Evolutionary conservation across 2,888 invertebrate genomes (phyloP), one percentile per base, ranked within the genome.

Genomic region (Cephus pygmeus): DNA sequence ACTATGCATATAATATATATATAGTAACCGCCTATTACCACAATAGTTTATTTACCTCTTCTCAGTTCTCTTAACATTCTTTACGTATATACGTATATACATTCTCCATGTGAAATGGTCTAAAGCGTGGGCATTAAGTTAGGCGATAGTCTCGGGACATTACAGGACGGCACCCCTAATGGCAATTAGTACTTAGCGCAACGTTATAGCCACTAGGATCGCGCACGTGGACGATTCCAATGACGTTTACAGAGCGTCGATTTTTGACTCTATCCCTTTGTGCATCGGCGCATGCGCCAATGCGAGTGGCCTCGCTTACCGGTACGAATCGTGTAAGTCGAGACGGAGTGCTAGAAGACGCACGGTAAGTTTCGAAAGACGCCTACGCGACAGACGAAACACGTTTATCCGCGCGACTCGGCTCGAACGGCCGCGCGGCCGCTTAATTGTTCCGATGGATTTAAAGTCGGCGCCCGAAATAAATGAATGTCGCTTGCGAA

Each of bases 391-490:
- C 73, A 31, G 6, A 71, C 71, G 71, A 15, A 71, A 31, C 71
- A 34, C 77, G 75, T 77, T 75, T 36, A 69, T 73, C 73, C 40
- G 73, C 35, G 33, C 35, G 74, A 33, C 31, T 35, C 35, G 34
- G 35, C 34, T 11, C 74, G 74, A 33, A 30, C 73, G 76, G 69
- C 40, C 73, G 40, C 23, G 30, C 68, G 56, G 76, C 69, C 82
- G 78, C 83, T 88, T 88, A 88, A 88, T 88, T 88, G 86, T 86
- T 84, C 73, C 82, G 84, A 87, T 85, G 85, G 84, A 87, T 86
- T 87, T 87, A 87, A 86, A 82, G 83, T 83, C 83, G 81, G 77
- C 78, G 79, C 75, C 82, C 81, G 81, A 85, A 80, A 85, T 85
- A 86, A 87, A 87, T 85, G 84, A 85, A 83, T 79, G 82, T 82